Base-by-base conservation (phyloP, 2,888 invertebrate genomes). In the Nyleta sp. region DNA sequence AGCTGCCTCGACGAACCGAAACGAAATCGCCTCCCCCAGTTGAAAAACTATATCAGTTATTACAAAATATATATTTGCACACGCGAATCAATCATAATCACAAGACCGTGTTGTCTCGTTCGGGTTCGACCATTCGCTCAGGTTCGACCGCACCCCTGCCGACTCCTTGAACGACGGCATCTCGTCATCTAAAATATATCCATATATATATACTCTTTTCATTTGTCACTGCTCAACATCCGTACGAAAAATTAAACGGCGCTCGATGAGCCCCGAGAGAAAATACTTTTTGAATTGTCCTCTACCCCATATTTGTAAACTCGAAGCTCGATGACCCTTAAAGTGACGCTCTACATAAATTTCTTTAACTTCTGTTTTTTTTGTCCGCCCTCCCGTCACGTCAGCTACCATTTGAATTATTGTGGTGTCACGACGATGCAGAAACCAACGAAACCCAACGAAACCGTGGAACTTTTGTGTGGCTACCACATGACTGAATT, bases 311-410 rank as follows among this genome's bases (percentile, higher is more conserved):
- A 71, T 75, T 72, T 55, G 50, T 75, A 75, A 64, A 59, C 65
- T 71, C 70, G 79, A 79, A 79, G 79, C 79, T 79, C 75, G 72
- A 79, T 75, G 68, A 70, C 59, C 67, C 70, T 67, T 67, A 68
- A 57, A 42, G 17, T 31, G 28, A 60, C 46, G 42, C 46, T 62
- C 72, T 55, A 55, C 2, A 33, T 40, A 28, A 28, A 4, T 28
- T 10, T 28, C 28, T 28, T n/a, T n/a, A n/a, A n/a, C n/a, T n/a
- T n/a, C n/a, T n/a, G n/a, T 50, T 28, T 5, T 31, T 28, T 42
- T 8, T 10, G 13, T 42, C 38, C 24, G 17, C 10, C 11, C 48
- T 18, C 44, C 28, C 22, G n/a, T 52, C 38, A 13, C 24, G 17
- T 52, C 4, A 46, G n/a, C 74, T 62, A 62, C 44, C 22, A 59